These are phyloP conservation scores for Rhizoglyphus robini DNA, from an alignment of 1,140 invertebrate genomes.

Conservation along the genomic window DNA sequence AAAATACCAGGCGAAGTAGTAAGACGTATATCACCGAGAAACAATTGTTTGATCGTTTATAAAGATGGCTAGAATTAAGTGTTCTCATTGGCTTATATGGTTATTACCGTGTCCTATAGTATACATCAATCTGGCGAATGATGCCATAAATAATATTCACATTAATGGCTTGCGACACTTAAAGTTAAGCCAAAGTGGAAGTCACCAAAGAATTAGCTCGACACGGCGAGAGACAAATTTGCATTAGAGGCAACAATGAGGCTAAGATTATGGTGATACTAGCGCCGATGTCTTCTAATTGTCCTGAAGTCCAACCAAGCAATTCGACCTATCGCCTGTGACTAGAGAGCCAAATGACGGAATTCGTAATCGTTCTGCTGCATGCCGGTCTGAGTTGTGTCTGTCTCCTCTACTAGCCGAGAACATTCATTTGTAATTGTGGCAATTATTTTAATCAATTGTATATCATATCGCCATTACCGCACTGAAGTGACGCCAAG, in stretches of 20 bases:
- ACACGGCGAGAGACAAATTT: background rate
- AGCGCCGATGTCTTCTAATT: constrained; percentile 9
- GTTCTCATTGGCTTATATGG: background rate
- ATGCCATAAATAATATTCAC: constrained; percentile 1
- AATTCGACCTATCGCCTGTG: background rate
- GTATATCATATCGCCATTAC: constrained; percentile 3
- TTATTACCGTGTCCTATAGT: too few relatives aligned
- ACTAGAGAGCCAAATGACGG: too few relatives aligned
- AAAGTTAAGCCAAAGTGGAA: background rate
- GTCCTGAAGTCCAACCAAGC: background rate
- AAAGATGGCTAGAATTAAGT: background rate
- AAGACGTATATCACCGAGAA: too few relatives aligned
- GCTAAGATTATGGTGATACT: background rate
- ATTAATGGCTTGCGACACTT: constrained; percentile 4
- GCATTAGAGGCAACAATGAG: constrained; percentile 10
- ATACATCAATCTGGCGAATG: background rate
- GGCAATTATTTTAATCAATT: constrained; percentile 7
- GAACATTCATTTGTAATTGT: constrained; percentile 8
- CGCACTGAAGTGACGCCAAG: background rate
- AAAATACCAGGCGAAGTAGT: too few relatives aligned
- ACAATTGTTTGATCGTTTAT: background rate
- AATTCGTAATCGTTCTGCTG: background rate
- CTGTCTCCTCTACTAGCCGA: background rate
- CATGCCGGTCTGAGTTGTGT: background rate
- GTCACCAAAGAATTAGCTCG: background rate